Evolutionary conservation across 2,797 vertebrate genomes (phyloP).

Genomic region (Siniperca obscura): DNA sequence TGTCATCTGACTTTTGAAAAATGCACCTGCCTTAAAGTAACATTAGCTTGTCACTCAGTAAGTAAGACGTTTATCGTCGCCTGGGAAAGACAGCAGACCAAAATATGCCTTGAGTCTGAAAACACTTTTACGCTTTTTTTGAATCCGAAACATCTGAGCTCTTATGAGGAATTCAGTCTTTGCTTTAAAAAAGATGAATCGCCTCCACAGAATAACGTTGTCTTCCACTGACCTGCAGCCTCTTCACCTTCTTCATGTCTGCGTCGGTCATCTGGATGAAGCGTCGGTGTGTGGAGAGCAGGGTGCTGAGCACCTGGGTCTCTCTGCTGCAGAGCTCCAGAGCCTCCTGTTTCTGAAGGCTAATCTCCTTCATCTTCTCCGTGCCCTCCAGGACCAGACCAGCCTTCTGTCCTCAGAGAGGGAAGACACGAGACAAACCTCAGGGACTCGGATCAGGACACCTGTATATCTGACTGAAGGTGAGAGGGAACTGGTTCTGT

Average conservation of each 20-base stretch:
- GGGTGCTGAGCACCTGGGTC: accelerated
- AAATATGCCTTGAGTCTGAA: background rate
- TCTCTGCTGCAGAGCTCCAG: accelerated
- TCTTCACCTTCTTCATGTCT: background rate
- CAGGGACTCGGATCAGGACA: background rate
- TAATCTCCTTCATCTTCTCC: background rate
- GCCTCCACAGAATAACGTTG: too few species aligned
- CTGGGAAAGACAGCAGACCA: too few species aligned
- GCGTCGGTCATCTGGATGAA: accelerated
- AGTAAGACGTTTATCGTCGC: too few species aligned
- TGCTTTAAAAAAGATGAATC: background rate
- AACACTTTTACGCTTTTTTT: background rate
- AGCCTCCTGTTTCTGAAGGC: background rate
- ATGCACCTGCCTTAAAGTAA: too few species aligned
- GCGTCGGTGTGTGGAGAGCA: accelerated
- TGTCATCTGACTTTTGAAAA: too few species aligned
- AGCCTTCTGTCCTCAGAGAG: conserved; percentile 7
- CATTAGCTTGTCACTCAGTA: too few species aligned
- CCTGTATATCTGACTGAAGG: accelerated
- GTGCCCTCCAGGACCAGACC: background rate
- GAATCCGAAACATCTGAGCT: background rate
- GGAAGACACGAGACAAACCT: background rate
- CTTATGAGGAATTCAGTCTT: too few species aligned
- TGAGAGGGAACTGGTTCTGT: background rate
- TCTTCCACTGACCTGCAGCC: conserved; percentile 45